Evolutionary conservation across 1,140 invertebrate genomes (phyloP), one percentile per base, ranked within the genome.

Genomic region (Drosophila kohkoa): DNA sequence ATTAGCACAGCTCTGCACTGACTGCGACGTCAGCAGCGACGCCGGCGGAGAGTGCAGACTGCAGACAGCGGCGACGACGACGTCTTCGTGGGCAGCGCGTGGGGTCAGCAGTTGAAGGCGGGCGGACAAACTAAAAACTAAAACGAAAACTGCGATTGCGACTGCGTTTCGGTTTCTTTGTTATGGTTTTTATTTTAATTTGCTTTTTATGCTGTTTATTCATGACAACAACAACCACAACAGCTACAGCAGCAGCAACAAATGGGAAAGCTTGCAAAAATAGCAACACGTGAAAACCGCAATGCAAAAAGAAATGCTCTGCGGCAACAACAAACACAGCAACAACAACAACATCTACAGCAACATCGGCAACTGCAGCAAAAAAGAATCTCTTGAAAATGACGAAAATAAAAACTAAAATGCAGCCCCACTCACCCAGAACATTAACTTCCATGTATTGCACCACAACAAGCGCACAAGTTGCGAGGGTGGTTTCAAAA

Each of bases 261-360:
- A 75, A 60, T 45, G 45, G 32, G 41, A 79, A 79, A 76, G 62
- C 80, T 75, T 55, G 83, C 80, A 75, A 76, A 87, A 80, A 89
- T 75, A 78, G 81, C 83, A 88, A 88, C 85, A 89, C 83, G 83
- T 89, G 85, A 89, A 88, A 89, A 81, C 74, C 74, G 68, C 81
- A 76, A 62, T 11, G 32, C 46, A 41, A 49, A 48, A 48, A 25
- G 15, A 2, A 62, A 38, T 48, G 46, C 20, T 64, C 11, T 28
- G 68, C 48, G 32, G 57, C 52, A 59, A 46, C 57, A 70, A 51
- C 35, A 46, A 66, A 35, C 60, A 66, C 4, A 52, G 55, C 45
- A 41, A 54, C 45, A 67, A 46, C 48, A 35, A 15, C 20, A 46
- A 58, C 16, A 49, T 46, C 58, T 32, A 55, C 43, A 20, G 3